A percentile compares a stretch with the other conserved stretches of the same genome.
Conservation (phyloP, 2,113 vertebrate genomes). For the Pollimyrus isidori region DNA sequence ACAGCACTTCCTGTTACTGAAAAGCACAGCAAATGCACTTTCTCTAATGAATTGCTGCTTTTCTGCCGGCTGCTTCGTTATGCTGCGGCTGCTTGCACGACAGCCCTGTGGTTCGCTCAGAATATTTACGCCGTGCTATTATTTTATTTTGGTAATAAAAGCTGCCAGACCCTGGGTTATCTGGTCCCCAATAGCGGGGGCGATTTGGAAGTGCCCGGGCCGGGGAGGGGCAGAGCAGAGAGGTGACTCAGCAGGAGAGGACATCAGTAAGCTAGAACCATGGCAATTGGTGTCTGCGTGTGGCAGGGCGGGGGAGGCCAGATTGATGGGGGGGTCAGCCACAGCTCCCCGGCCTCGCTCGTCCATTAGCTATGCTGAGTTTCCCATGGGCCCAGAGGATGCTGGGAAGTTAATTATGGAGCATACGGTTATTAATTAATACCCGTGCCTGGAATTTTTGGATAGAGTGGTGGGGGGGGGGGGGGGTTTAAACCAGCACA, state of each 20-base stretch:
- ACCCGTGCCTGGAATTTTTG: constrained; percentile 25
- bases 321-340: not conserved
- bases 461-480: not conserved
- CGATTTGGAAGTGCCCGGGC: not conserved
- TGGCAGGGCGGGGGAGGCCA: not conserved
- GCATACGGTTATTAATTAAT: constrained; percentile 63
- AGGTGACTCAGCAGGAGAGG: not conserved
- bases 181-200: not conserved
- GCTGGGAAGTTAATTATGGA: constrained; percentile 58
- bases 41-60: not conserved
- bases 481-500: not conserved
- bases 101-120: not conserved
- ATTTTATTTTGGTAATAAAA: not conserved
- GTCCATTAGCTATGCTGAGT: constrained; percentile 45
- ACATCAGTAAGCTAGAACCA: not conserved
- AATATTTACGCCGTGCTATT: not conserved
- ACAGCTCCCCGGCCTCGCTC: not conserved
- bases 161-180: not conserved
- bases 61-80: not conserved
- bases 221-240: not conserved
- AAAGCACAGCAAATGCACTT: not conserved
- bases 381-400: constrained; percentile 44
- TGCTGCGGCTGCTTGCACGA: not conserved
- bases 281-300: not conserved
- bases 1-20: not conserved